phyloP scores from a whole-genome alignment of 2,113 vertebrate genomes.

The Ursus arctos region DNA sequence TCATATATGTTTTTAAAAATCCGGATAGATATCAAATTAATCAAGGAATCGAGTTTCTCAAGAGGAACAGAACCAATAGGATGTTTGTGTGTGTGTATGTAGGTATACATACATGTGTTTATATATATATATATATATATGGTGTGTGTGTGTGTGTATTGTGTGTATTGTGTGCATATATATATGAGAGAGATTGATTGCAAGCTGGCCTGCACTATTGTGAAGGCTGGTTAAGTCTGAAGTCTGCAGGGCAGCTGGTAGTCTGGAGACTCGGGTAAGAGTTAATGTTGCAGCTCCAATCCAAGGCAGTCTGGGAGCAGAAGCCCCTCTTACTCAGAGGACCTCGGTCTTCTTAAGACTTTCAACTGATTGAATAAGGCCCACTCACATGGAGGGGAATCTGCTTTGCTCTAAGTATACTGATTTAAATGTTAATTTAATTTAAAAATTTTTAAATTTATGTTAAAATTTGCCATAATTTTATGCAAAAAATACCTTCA shows the following conservation, averaged over 20 bases:
- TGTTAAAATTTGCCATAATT: too few relatives aligned
- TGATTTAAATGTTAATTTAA: constrained; percentile 11
- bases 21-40: not conserved
- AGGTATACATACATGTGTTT: not conserved
- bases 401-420: not conserved
- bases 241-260: not conserved
- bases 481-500: not conserved
- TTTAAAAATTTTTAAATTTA: too few relatives aligned
- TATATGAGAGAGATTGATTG: not conserved
- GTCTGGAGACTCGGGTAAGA: not conserved
- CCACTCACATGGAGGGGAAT: not conserved
- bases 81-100: not conserved
- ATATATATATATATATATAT: not conserved
- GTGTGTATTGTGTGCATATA: not conserved
- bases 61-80: not conserved
- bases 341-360: not conserved
- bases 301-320: not conserved
- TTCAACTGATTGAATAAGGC: not conserved
- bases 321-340: not conserved
- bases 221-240: not conserved
- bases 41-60: not conserved
- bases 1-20: constrained; percentile 3
- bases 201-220: not conserved
- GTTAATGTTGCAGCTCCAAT: not conserved
- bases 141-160: not conserved